Percentiles rank a stretch among this genome's conserved stretches.
Evolutionary conservation across 2,888 invertebrate species (phyloP).

Genomic region (Rhagonycha fulva): DNA sequence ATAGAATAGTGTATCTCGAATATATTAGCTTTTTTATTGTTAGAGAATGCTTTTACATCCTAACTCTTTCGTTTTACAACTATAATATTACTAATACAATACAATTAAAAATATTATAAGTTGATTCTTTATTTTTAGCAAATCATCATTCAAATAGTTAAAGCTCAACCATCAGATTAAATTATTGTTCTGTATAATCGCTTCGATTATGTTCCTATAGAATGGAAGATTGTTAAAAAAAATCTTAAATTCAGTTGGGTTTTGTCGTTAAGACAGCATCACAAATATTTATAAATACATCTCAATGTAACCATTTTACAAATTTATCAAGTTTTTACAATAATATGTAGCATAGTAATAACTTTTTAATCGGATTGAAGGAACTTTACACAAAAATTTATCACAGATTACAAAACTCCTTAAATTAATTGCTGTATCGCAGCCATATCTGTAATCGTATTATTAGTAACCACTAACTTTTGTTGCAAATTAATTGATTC

Average conservation of each 20-base stretch:
- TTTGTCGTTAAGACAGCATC: background rate
- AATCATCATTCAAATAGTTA: background rate
- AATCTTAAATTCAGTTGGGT: background rate
- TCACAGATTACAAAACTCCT: background rate
- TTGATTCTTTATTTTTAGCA: background rate
- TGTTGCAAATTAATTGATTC: background rate
- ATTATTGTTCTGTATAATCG: no score
- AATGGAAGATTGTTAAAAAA: no score
- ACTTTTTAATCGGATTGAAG: background rate
- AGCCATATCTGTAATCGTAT: background rate
- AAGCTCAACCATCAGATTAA: no score
- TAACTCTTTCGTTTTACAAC: background rate
- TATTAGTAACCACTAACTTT: background rate
- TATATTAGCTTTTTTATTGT: background rate
- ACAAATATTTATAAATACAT: background rate
- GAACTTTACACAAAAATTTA: no score
- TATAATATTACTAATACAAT: no score
- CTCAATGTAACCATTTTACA: background rate
- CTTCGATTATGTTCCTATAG: background rate
- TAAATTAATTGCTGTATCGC: background rate
- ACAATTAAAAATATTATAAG: no score
- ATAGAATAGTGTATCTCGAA: background rate
- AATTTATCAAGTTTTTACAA: no score
- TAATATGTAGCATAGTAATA: no score
- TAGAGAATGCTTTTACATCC: background rate